Conservation (phyloP, 2,888 invertebrate genomes). For the Plebejus argus region DNA sequence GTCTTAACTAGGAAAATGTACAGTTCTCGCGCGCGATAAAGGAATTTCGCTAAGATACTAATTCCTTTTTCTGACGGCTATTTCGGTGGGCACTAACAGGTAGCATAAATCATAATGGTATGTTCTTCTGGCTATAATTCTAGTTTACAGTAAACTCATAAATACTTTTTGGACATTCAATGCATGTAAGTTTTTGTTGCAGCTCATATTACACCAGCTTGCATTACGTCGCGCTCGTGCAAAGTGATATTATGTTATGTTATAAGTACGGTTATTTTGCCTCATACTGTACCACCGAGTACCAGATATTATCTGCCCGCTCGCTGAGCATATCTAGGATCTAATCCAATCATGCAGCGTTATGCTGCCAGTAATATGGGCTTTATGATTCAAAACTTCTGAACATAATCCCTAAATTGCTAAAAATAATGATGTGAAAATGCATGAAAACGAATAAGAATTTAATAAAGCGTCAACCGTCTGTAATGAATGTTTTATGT, state of each 20-base stretch:
- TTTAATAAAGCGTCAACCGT: slow-evolving; percentile 8
- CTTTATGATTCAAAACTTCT: background rate
- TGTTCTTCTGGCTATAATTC: no score
- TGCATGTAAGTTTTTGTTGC: background rate
- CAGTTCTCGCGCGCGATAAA: no score
- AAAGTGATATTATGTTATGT: slow-evolving; percentile 12
- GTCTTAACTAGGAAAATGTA: no score
- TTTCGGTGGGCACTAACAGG: no score
- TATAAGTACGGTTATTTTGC: background rate
- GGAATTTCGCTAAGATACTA: no score
- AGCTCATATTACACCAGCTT: background rate
- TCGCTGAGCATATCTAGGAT: slow-evolving; percentile 19
- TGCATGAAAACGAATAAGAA: slow-evolving; percentile 4
- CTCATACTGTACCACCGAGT: background rate
- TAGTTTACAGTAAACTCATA: background rate
- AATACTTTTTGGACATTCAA: background rate
- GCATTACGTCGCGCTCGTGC: slow-evolving; percentile 4
- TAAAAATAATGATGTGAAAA: background rate
- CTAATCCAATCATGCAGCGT: slow-evolving; percentile 13
- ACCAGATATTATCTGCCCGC: slow-evolving; percentile 9
- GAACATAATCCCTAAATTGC: background rate
- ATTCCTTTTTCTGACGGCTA: no score
- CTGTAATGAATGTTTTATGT: slow-evolving; percentile 22
- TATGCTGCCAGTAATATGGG: background rate
- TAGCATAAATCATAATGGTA: no score